These are phyloP conservation scores for Rousettus madagascariensis DNA, from an alignment of 2,797 vertebrate genomes.

Conservation along the genomic window DNA sequence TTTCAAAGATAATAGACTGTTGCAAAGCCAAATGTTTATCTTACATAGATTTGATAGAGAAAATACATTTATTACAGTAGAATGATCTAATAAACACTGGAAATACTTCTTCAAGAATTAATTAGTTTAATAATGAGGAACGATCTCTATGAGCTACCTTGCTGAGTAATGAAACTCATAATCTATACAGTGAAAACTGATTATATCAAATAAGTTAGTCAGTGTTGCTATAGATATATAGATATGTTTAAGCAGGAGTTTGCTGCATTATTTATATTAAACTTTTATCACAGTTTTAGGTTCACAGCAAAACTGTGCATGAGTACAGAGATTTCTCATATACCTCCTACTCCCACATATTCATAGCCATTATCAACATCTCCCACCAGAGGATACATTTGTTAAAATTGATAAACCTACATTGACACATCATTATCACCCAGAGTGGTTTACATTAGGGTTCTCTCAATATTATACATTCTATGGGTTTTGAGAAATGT, in stretches of 20 bases:
- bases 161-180: neutral
- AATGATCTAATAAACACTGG: neutral
- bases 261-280: neutral
- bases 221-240: neutral
- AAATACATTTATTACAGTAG: neutral
- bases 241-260: neutral
- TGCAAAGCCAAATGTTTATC: neutral
- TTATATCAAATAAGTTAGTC: neutral
- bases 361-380: neutral
- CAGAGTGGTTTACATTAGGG: rapidly evolving
- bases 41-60: neutral
- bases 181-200: neutral
- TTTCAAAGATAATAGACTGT: neutral
- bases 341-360: no score
- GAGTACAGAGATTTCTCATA: neutral
- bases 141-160: neutral
- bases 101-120: neutral
- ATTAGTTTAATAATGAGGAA: neutral
- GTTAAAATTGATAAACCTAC: neutral
- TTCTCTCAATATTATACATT: neutral
- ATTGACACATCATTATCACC: neutral
- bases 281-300: neutral
- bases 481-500: neutral
- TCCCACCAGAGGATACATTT: neutral
- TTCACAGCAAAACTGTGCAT: neutral